Evolutionary conservation across 2,888 invertebrate species (phyloP).

Genomic region (Melanotus villosus): DNA sequence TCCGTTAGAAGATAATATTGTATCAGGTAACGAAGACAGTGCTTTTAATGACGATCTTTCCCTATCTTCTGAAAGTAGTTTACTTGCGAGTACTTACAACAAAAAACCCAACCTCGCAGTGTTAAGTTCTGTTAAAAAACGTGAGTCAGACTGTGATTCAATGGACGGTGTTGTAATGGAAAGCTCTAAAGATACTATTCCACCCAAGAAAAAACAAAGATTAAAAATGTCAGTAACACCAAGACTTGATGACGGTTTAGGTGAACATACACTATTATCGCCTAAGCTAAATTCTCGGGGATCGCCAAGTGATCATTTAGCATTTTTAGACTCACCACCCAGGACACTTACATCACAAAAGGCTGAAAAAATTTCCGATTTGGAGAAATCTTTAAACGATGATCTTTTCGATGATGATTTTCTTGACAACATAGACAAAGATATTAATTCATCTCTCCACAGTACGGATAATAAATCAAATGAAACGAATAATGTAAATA

Average conservation of each 20-base stretch:
- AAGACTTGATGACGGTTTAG: constrained; percentile 11
- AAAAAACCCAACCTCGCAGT: not conserved
- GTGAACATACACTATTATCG: constrained; percentile 23
- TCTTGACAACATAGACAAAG: constrained; percentile 33
- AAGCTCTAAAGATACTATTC: not conserved
- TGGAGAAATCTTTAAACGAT: constrained; percentile 36
- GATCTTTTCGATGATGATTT: constrained; percentile 36
- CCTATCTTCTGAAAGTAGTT: too few relatives aligned
- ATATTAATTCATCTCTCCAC: not conserved
- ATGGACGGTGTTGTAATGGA: not conserved
- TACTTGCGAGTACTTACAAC: too few relatives aligned
- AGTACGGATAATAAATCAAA: not conserved
- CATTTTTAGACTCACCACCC: constrained; percentile 29
- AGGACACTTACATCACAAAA: not conserved
- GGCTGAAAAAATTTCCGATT: not conserved
- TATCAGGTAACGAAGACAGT: too few relatives aligned
- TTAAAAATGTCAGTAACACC: not conserved
- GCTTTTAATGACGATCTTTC: too few relatives aligned
- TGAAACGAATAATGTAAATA: not conserved
- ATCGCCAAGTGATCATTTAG: not conserved
- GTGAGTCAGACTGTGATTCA: constrained; percentile 14
- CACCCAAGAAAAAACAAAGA: constrained; percentile 20
- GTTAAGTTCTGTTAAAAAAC: constrained; percentile 18
- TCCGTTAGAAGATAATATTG: constrained; percentile 11
- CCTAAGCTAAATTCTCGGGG: not conserved